phyloP scores from a whole-genome alignment of 2,797 vertebrate species.

The Sternotherus odoratus region DNA sequence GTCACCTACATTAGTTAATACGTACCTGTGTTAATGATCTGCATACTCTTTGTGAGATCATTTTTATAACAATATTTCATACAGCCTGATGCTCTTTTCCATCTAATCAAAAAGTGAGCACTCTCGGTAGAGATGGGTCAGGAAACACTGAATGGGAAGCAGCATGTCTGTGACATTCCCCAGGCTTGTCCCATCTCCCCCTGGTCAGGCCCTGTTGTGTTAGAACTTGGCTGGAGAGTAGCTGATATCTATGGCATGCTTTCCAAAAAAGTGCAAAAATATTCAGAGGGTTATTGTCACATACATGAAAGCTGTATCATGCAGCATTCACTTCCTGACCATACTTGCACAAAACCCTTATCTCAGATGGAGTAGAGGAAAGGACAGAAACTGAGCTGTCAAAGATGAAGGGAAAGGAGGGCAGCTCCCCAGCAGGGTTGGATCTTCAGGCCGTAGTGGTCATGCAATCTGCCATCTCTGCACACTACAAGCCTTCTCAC shows the following conservation, averaged over 20 bases:
- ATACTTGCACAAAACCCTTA: constrained; percentile 14
- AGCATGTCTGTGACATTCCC: background rate
- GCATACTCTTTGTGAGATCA: accelerated
- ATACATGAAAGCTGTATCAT: background rate
- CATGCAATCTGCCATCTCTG: constrained; percentile 3
- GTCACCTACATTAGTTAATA: background rate
- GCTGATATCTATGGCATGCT: background rate
- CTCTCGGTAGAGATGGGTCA: background rate
- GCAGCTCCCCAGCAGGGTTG: background rate
- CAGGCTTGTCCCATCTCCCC: background rate
- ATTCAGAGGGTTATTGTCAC: background rate
- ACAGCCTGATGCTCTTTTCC: accelerated
- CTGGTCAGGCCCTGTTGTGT: background rate
- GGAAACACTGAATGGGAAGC: background rate
- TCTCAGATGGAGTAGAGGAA: constrained; percentile 1
- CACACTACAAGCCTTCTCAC: background rate
- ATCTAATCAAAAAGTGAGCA: background rate
- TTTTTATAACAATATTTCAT: background rate
- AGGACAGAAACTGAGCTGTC: background rate
- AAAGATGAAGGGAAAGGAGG: background rate
- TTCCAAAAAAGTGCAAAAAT: background rate
- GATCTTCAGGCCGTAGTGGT: background rate
- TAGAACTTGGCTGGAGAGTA: background rate
- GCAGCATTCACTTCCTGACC: background rate
- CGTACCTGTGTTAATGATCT: background rate